phyloP scores from a whole-genome alignment of 2,888 invertebrate species.

The Actias luna region DNA sequence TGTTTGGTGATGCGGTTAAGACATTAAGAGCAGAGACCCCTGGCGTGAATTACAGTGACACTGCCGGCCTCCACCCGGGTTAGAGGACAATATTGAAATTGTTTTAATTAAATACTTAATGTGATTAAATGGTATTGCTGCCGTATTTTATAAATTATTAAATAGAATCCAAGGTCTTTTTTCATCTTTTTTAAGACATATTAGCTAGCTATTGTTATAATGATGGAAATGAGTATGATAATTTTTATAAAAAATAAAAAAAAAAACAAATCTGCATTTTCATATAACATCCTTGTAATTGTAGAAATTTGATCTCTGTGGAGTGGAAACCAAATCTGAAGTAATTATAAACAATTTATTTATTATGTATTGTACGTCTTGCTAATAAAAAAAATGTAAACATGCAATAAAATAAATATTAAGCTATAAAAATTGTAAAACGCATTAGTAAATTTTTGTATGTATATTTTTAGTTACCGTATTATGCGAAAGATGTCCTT shows the following conservation, averaged over 20 bases:
- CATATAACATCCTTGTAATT: conserved; percentile 52
- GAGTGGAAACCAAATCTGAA: conserved; percentile 69
- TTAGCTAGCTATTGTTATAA: conserved; percentile 78
- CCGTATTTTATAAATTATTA: conserved; percentile 79
- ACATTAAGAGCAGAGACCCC: conserved; percentile 56
- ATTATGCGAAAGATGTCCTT: conserved; percentile 21
- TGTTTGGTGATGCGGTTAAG: conserved; percentile 70
- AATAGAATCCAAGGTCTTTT: conserved; percentile 77
- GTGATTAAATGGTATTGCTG: conserved; percentile 79
- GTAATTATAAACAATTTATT: conserved; percentile 40
- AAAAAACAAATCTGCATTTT: conserved; percentile 70
- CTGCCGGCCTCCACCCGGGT: conserved; percentile 53
- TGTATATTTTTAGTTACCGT: conserved; percentile 62
- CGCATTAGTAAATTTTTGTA: conserved; percentile 32
- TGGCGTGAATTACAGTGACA: conserved; percentile 50
- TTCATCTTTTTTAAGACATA: conserved; percentile 81
- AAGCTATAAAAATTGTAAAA: conserved; percentile 18
- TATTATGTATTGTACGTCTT: conserved; percentile 10
- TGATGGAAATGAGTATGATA: conserved; percentile 76
- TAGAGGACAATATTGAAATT: conserved; percentile 81
- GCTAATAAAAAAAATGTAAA: conserved; percentile 27
- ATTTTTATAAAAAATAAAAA: conserved; percentile 76
- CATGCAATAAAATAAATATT: conserved; percentile 11
- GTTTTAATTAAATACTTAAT: conserved; percentile 79
- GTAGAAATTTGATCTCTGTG: conserved; percentile 71